Evolutionary conservation across 1,140 invertebrate species (phyloP).

Genomic region (Cataglyphis hispanica): DNA sequence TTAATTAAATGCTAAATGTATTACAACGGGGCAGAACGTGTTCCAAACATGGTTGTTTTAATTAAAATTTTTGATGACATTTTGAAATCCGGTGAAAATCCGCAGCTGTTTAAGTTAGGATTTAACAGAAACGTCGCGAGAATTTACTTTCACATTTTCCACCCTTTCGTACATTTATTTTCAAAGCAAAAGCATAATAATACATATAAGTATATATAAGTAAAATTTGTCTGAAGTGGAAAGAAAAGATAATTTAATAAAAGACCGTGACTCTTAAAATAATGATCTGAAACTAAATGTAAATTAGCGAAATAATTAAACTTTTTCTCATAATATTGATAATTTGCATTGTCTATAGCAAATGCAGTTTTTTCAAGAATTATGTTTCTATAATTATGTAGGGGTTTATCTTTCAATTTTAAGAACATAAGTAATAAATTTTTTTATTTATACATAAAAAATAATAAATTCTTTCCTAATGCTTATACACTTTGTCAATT

Average conservation of each 20-base stretch:
- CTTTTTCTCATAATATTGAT: not conserved
- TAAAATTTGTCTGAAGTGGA: not conserved
- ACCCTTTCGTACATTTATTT: not conserved
- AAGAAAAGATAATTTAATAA: conserved; percentile 9
- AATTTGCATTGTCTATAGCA: not conserved
- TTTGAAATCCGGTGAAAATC: conserved; percentile 12
- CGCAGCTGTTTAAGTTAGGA: not conserved
- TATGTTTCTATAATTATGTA: not conserved
- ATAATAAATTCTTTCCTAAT: not conserved
- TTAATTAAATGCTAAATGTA: conserved; percentile 39
- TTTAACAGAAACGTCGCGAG: conserved; percentile 17
- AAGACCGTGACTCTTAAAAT: not conserved
- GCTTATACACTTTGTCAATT: not conserved
- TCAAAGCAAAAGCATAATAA: conserved; percentile 32
- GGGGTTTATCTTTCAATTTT: not conserved
- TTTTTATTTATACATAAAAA: too few species aligned
- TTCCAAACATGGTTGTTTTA: not conserved
- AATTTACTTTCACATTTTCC: conserved; percentile 32
- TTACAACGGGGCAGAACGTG: not conserved
- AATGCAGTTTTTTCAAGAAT: not conserved
- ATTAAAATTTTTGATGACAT: conserved; percentile 45
- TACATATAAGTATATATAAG: not conserved
- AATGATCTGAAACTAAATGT: not conserved
- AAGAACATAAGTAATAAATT: not conserved
- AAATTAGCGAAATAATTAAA: not conserved